Evolutionary conservation across 1,140 invertebrate genomes (phyloP).

Genomic region (Aradophagus sp.): DNA sequence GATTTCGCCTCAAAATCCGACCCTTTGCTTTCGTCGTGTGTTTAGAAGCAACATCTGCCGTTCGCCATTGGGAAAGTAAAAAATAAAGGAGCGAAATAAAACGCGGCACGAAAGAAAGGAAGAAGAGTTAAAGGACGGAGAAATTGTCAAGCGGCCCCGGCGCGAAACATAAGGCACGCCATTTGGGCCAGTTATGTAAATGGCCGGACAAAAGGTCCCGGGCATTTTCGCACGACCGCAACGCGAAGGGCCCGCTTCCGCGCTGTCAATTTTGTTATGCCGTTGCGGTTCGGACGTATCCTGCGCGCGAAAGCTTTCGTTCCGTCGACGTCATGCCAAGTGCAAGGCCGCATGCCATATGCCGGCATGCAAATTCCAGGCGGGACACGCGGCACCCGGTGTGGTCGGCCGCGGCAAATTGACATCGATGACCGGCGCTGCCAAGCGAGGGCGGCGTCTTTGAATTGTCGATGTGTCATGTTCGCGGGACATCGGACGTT

Average conservation of each 20-base stretch:
- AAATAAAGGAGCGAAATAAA: too few species aligned
- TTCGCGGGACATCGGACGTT: too few species aligned
- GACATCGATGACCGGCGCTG: too few species aligned
- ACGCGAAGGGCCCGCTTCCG: slow-evolving; percentile 53
- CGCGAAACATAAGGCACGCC: slow-evolving; percentile 44
- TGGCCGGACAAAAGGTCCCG: slow-evolving; percentile 45
- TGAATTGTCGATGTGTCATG: too few species aligned
- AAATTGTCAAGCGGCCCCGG: background rate
- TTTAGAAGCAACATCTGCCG: too few species aligned
- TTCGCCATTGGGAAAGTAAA: background rate
- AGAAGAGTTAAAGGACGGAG: background rate
- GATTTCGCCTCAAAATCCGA: too few species aligned
- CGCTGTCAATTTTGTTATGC: slow-evolving; percentile 58
- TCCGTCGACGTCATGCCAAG: slow-evolving; percentile 52
- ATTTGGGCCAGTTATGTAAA: slow-evolving; percentile 53
- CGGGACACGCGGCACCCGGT: slow-evolving; percentile 14
- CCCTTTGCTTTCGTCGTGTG: too few species aligned
- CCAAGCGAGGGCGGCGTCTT: too few species aligned
- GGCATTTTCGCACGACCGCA: slow-evolving; percentile 53
- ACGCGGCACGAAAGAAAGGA: background rate
- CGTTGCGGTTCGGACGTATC: slow-evolving; percentile 61
- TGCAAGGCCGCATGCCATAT: slow-evolving; percentile 61
- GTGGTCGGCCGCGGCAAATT: too few species aligned
- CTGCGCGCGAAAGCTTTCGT: slow-evolving; percentile 37
- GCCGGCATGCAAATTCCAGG: slow-evolving; percentile 60